Evolutionary conservation across 2,888 invertebrate species (phyloP).

Genomic region (Ditylenchus weischeri): DNA sequence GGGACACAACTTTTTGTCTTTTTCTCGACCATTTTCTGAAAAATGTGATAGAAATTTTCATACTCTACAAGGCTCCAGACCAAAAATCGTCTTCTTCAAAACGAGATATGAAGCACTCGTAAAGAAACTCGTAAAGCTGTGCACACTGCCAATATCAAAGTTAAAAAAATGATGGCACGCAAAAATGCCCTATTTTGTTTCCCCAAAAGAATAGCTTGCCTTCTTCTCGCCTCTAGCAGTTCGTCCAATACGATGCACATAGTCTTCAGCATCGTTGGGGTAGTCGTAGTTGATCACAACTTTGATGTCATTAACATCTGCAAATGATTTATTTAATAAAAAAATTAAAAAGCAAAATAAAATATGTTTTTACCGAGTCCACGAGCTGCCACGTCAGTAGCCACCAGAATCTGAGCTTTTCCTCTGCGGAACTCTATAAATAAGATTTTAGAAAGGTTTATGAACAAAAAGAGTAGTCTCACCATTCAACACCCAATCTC

Average conservation of each 20-base stretch:
- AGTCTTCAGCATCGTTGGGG: slow-evolving; percentile 94
- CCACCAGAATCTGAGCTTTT: slow-evolving; percentile 79
- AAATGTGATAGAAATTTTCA: no score
- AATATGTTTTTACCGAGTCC: slow-evolving; percentile 45
- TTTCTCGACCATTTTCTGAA: no score
- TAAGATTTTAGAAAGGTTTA: no score
- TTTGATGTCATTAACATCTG: slow-evolving; percentile 95
- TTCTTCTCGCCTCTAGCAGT: background rate
- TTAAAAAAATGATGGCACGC: no score
- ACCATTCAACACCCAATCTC: slow-evolving; percentile 61
- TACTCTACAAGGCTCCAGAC: no score
- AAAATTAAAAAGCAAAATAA: no score
- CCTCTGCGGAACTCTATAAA: slow-evolving; percentile 73
- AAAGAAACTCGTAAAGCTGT: no score
- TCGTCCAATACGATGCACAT: slow-evolving; percentile 91
- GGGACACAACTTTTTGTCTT: no score
- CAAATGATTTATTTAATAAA: slow-evolving; percentile 39
- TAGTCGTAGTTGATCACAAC: slow-evolving; percentile 96
- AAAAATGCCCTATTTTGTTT: no score
- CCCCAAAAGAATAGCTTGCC: background rate
- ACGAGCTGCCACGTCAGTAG: slow-evolving; percentile 86
- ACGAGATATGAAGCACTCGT: no score
- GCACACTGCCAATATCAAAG: no score
- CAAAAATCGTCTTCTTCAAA: no score
- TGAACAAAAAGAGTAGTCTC: background rate